These are phyloP conservation scores for Lamproptera curius DNA, from an alignment of 2,888 invertebrate species.

Conservation along the genomic window DNA sequence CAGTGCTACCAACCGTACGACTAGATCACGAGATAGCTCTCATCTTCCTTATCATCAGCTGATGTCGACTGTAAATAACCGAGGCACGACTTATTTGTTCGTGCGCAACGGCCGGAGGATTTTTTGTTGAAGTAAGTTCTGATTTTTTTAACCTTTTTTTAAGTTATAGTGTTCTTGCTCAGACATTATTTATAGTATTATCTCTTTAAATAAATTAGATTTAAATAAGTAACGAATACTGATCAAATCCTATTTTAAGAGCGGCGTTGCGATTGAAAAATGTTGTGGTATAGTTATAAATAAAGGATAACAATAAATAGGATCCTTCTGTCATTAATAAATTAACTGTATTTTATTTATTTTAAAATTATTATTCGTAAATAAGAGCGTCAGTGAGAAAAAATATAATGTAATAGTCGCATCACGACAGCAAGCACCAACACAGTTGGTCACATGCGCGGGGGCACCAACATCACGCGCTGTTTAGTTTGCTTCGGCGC, in stretches of 20 bases:
- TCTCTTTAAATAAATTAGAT: no score
- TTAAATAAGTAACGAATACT: no score
- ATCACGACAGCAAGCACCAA: no score
- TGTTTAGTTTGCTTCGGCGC: constrained; percentile 59
- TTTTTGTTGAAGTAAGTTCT: constrained; percentile 16
- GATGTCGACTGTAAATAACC: constrained; percentile 49
- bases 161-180: background rate
- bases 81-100: constrained; percentile 33
- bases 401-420: constrained; percentile 45
- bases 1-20: constrained; percentile 63
- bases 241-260: no score
- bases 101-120: constrained; percentile 15
- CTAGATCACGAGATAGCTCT: constrained; percentile 67
- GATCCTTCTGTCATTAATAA: no score
- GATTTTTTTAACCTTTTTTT: background rate
- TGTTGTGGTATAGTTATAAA: no score
- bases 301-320: no score
- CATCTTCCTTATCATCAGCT: constrained; percentile 73
- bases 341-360: no score
- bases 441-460: constrained; percentile 57
- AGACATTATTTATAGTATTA: no score
- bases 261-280: no score
- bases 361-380: constrained; percentile 6
- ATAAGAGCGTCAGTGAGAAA: constrained; percentile 31
- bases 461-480: constrained; percentile 49